Conservation (phyloP, 2,113 vertebrate species). For the Proteles cristata region DNA sequence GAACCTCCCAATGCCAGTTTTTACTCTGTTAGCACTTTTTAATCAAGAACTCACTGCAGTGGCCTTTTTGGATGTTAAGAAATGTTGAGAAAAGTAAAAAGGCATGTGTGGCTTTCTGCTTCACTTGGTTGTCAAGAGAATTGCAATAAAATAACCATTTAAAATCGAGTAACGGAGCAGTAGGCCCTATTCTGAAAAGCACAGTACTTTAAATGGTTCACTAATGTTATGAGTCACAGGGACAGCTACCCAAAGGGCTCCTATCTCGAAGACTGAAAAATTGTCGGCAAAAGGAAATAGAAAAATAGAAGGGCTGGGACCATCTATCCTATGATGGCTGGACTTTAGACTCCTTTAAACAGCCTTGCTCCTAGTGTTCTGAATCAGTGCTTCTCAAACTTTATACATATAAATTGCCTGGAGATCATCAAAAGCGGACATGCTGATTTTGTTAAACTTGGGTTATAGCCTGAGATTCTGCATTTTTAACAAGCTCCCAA, state of each 20-base stretch:
- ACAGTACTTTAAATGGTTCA: background rate
- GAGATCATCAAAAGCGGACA: background rate
- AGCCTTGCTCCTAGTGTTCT: background rate
- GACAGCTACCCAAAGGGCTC: background rate
- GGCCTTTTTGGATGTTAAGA: background rate
- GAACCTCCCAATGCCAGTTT: background rate
- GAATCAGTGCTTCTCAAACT: background rate
- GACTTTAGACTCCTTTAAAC: background rate
- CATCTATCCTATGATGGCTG: background rate
- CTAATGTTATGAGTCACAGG: background rate
- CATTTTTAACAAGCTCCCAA: background rate
- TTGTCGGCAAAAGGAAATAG: background rate
- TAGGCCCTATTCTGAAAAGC: background rate
- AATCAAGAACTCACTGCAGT: conserved; percentile 4
- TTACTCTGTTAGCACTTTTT: background rate
- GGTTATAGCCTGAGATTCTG: background rate
- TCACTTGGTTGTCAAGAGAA: conserved; percentile 35
- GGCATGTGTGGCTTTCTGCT: conserved; percentile 36
- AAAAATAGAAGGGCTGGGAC: background rate
- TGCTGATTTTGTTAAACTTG: background rate
- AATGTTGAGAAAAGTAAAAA: conserved; percentile 31
- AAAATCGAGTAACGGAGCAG: background rate
- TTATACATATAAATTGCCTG: background rate
- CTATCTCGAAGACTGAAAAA: conserved; percentile 3
- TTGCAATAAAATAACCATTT: conserved; percentile 23